Conservation (phyloP, 2,797 vertebrate species). For the Huso huso region DNA sequence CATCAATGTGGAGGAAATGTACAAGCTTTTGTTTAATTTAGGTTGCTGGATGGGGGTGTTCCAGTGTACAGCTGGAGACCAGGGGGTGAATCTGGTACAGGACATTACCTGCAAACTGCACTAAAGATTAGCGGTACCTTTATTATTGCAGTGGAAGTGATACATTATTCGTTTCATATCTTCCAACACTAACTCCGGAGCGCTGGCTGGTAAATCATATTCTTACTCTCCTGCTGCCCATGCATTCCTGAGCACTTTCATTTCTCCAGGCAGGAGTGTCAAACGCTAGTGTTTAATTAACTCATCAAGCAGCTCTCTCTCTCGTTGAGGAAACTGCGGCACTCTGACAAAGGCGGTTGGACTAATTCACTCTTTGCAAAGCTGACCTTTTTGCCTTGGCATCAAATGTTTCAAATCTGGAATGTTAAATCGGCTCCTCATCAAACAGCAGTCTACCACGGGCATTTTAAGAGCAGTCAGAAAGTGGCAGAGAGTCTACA, state of each 20-base stretch:
- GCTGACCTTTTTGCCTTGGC: slow-evolving; percentile 26
- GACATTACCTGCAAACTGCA: too few species aligned
- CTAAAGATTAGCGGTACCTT: too few species aligned
- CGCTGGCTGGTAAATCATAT: too few species aligned
- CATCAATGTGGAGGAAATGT: too few species aligned
- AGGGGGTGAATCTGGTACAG: too few species aligned
- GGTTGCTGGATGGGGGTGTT: too few species aligned
- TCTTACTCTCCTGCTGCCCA: too few species aligned
- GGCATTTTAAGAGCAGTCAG: slow-evolving; percentile 12
- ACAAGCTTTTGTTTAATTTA: too few species aligned
- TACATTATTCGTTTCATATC: too few species aligned
- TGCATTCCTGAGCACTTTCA: slow-evolving; percentile 4
- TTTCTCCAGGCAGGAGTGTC: slow-evolving; percentile 9
- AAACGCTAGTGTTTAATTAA: slow-evolving; percentile 10
- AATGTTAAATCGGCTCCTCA: slow-evolving; percentile 21
- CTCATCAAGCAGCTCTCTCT: neutral
- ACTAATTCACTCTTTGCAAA: slow-evolving; percentile 43
- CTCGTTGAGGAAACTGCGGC: slow-evolving; percentile 21
- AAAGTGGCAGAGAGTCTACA: neutral
- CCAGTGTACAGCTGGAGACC: too few species aligned
- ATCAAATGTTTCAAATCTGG: slow-evolving; percentile 14
- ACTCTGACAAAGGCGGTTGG: slow-evolving; percentile 31
- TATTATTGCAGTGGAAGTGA: too few species aligned
- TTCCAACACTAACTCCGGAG: too few species aligned
- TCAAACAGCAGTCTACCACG: slow-evolving; percentile 17